Evolutionary conservation across 2,888 invertebrate genomes (phyloP), one percentile per base, ranked within the genome.

Genomic region (Polietes domitor): DNA sequence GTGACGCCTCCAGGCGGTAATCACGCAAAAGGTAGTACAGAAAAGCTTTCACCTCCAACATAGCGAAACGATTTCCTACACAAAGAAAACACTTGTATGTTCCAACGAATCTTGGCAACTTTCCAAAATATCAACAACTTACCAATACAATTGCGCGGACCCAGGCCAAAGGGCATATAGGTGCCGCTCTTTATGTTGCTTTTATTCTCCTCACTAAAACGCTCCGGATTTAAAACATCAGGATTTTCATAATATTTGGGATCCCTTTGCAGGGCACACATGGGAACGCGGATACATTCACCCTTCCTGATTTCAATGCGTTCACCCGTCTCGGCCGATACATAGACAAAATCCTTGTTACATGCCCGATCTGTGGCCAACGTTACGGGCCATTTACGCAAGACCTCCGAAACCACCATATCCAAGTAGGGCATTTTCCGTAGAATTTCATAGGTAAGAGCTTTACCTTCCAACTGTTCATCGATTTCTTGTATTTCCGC

Each of bases 131-230:
- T 41, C 7, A 58, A 53, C 37, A 17, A 32, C 85, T 86, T 80
- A 91, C 94, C 95, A 63, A 95, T 94, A 85, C 95, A 95, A 87
- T 92, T 94, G 83, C 95, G 92, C 0, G 94, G 94, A 7, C 95
- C 95, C 0, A 90, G 82, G 6, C 94, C 94, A 76, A 94, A 94
- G 0, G 94, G 94, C 82, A 93, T 85, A 86, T 93, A 94, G 0
- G 92, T 89, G 53, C 92, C 92, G 0, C 92, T 91, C 10, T 83
- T 73, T 6, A 93, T 89, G 3, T 91, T 91, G 1, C 90, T 88
- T 83, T 93, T 94, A 85, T 94, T 94, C 61, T 94, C 93, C 0
- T 93, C 93, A 0, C 92, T 93, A 87, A 94, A 94, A 2, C 94
- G 88, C 87, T 94, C 92, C 12, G 94, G 94, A 85, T 94, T 92